Conservation (phyloP, 2,113 vertebrate species). For the Miniopterus natalensis region DNA sequence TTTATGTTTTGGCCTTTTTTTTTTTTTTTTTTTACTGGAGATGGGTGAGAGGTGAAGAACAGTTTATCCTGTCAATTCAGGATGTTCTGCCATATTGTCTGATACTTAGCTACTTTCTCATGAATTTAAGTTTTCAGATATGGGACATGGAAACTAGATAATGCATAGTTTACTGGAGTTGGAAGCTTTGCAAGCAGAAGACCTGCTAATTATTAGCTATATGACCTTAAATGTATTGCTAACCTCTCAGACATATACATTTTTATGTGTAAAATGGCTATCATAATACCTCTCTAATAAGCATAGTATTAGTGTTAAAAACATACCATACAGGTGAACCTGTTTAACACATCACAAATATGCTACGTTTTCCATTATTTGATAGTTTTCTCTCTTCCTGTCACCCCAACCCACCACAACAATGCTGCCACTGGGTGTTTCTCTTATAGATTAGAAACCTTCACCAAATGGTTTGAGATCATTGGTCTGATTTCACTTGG, state of each 20-base stretch:
- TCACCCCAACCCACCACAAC: neutral
- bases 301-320: neutral
- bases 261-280: constrained; percentile 42
- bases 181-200: neutral
- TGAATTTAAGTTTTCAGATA: neutral
- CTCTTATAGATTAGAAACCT: neutral
- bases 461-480: neutral
- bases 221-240: constrained; percentile 8
- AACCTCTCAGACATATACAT: neutral
- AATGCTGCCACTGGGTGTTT: neutral
- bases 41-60: neutral
- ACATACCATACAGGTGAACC: neutral
- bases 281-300: neutral
- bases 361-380: neutral
- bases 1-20: neutral
- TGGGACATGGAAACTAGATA: neutral
- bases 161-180: neutral
- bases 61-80: neutral
- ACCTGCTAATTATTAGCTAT: neutral
- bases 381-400: neutral
- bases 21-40: neutral
- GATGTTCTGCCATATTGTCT: neutral
- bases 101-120: neutral
- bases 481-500: constrained; percentile 12
- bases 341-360: neutral